Evolutionary conservation across 2,888 invertebrate genomes (phyloP), one percentile per base, ranked within the genome.

Genomic region (Volucella inflata): DNA sequence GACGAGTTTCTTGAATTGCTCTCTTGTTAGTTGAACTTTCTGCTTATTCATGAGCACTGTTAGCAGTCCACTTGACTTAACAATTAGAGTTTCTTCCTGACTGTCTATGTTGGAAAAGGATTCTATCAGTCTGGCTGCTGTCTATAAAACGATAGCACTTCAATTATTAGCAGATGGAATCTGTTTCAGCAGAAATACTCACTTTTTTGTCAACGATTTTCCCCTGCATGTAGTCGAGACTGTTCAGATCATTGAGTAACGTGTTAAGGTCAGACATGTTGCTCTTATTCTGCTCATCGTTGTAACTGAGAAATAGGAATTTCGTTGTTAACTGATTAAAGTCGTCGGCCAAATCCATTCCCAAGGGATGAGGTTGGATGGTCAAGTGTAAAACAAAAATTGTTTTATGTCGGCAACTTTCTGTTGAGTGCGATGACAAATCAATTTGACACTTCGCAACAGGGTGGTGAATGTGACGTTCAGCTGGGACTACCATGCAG

Each of bases 191-290:
- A 36, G 44, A 55, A 17, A 50, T 17, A 53, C 59, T 76, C 65
- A 88, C 88, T 57, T 87, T 87, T n/a, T 80, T 65, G 75, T 89
- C 88, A 8, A 87, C 79, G 4, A 89, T 85, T 59, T 87, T 81
- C 17, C 87, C 83, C 75, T 93, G 89, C 88, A 94, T 93, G 88
- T 93, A 95, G 88, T 95, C 94, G 62, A 95, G 91, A 0, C 93
- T 92, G 90, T 95, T 95, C 46, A 96, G 91, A 87, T 95, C 94
- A 88, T 94, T 94, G 60, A 96, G 92, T 14, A 94, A 90, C 51
- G 91, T 90, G 88, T 94, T 94, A 3, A 95, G 92, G 87, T 92
- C 91, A 46, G 90, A 90, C 89, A 93, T 93, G 87, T 93, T 93
- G 68, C 92, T 93, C 87, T 92, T 91, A 89, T 92, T 93, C 51